These are phyloP conservation scores for Nephrotoma appendiculata DNA, from an alignment of 2,888 invertebrate species.

Conservation along the genomic window DNA sequence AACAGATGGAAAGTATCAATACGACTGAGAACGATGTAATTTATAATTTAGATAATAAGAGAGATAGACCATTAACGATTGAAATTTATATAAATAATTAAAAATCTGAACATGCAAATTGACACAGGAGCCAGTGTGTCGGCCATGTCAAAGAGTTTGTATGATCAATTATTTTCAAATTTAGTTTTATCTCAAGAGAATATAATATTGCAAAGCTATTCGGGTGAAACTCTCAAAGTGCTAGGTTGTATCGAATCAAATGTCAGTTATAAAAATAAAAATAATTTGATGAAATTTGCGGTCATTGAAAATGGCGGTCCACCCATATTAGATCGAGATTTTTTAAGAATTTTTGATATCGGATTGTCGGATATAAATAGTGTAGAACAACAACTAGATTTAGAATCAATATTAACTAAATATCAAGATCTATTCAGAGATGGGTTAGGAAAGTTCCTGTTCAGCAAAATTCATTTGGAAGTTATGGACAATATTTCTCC, in stretches of 20 bases:
- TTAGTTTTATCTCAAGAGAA: not conserved
- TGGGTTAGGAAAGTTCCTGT: not conserved
- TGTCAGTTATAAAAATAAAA: not conserved
- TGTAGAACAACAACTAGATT: too few species aligned
- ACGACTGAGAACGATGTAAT: too few species aligned
- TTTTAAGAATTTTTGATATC: too few species aligned
- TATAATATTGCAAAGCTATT: not conserved
- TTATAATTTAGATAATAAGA: too few species aligned
- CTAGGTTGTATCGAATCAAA: not conserved
- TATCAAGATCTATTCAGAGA: not conserved
- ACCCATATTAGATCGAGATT: too few species aligned
- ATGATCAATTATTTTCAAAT: not conserved
- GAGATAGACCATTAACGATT: too few species aligned
- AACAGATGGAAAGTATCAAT: too few species aligned
- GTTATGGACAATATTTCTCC: not conserved
- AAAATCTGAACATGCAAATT: too few species aligned
- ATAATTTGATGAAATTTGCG: not conserved
- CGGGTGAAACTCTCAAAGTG: not conserved
- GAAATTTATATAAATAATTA: too few species aligned
- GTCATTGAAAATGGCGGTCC: not conserved
- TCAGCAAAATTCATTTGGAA: not conserved
- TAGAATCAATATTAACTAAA: too few species aligned
- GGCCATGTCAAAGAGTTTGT: not conserved
- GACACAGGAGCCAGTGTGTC: not conserved
- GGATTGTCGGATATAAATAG: too few species aligned